phyloP scores from a whole-genome alignment of 1,140 invertebrate genomes.

The Euura saliciscinereae region DNA sequence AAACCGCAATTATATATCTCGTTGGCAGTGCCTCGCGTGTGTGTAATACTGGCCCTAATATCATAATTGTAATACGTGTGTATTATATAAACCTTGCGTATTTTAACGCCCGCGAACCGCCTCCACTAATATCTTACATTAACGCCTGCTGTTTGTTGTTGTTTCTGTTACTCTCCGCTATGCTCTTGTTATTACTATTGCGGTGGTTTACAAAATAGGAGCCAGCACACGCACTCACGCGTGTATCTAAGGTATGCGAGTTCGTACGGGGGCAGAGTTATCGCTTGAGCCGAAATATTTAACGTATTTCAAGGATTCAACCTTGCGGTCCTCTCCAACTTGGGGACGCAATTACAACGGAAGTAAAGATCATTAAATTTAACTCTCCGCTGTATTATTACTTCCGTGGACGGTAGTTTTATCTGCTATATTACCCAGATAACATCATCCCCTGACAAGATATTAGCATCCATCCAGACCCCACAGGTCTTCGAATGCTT shows the following conservation, averaged over 20 bases:
- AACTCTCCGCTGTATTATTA: neutral
- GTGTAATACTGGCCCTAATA: neutral
- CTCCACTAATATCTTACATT: constrained; percentile 3
- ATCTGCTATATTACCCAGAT: neutral
- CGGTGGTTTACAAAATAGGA: constrained; percentile 2
- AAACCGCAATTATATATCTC: neutral
- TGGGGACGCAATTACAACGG: constrained; percentile 4
- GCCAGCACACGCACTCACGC: neutral
- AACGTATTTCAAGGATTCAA: constrained; percentile 2
- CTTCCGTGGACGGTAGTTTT: neutral
- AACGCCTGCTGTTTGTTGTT: neutral
- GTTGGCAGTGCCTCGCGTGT: neutral
- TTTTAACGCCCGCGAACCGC: constrained; percentile 2
- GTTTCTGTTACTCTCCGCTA: neutral
- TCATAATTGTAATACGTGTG: constrained; percentile 6
- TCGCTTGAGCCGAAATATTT: constrained; percentile 3
- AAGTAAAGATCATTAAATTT: constrained; percentile 5
- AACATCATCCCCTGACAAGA: neutral
- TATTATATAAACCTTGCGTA: neutral
- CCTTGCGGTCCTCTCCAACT: neutral
- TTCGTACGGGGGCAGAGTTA: neutral
- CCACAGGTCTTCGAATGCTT: neutral
- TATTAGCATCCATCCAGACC: neutral
- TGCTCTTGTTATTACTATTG: neutral
- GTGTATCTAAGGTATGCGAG: neutral